Evolutionary conservation across 2,797 vertebrate genomes (phyloP), one percentile per base, ranked within the genome.

Genomic region (Zenarchopterus dispar): DNA sequence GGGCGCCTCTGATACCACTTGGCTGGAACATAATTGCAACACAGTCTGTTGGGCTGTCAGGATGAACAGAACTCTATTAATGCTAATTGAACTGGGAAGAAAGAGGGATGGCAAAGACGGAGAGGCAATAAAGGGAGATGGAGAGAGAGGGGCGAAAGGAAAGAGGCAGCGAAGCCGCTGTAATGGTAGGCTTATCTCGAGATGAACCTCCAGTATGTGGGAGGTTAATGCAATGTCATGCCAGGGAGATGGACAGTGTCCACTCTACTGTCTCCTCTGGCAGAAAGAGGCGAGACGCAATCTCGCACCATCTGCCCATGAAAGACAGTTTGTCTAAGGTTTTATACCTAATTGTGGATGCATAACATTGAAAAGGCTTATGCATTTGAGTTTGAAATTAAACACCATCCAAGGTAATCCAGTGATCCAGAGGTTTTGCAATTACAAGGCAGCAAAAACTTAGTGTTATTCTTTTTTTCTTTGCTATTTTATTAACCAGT

Each of bases 161-260:
- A 33, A 50, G 24, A 47, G 45, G 11, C 11, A 33, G 39, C 42
- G 56, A 64, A 45, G 22, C 55, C 23, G 47, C 56, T 5, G 8
- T 52, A 60, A 68, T 52, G 53, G 57, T 71, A 61, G 77, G 56
- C 67, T 83, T 87, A 84, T 80, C 75, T 82, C 58, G 24, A 62
- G 69, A 51, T 78, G 64, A 72, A 78, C 75, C 63, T 74, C 74
- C 67, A 45, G 62, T 66, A 67, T 80, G 60, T 73, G 55, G 79
- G 63, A 85, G 79, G 81, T 75, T 78, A 86, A 84, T 81, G 77
- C 73, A 85, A 63, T 83, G 82, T 81, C 80, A 73, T 73, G 72
- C 6, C 68, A 69, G 26, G 36, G 49, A 70, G 70, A 89, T 71
- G 58, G 70, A 82, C 67, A 63, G 62, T 66, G 61, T 63, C 71